A percentile compares a stretch with the other conserved stretches of the same genome.
phyloP scores from a whole-genome alignment of 2,113 vertebrate genomes.

The Tupaia chinensis region DNA sequence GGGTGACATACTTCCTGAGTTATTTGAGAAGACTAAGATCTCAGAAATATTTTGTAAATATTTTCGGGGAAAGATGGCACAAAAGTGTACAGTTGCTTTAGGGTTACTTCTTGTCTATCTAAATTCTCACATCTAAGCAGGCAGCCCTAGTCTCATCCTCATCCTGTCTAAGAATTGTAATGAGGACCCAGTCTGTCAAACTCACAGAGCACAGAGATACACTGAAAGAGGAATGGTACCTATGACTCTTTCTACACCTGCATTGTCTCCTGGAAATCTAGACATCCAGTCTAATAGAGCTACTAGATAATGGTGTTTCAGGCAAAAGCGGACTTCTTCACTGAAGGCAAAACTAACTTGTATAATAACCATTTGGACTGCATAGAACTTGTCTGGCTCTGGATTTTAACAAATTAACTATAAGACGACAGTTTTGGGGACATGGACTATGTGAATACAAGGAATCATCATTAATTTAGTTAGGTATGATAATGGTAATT shows the following conservation, averaged over 20 bases:
- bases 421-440: neutral
- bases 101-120: neutral
- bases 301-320: neutral
- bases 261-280: neutral
- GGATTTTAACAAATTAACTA: neutral
- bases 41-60: neutral
- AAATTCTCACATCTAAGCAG: neutral
- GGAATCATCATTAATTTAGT: neutral
- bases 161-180: neutral
- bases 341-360: neutral
- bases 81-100: neutral
- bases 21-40: constrained; percentile 3
- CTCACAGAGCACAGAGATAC: neutral
- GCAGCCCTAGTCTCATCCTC: neutral
- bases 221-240: neutral
- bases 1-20: neutral
- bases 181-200: neutral
- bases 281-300: neutral
- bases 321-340: constrained; percentile 25
- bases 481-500: neutral
- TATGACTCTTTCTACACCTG: neutral
- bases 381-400: neutral
- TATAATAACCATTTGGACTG: neutral
- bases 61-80: neutral
- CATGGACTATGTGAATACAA: neutral